These are phyloP conservation scores for Tenebrio molitor DNA, from an alignment of 1,140 invertebrate genomes.

Conservation along the genomic window DNA sequence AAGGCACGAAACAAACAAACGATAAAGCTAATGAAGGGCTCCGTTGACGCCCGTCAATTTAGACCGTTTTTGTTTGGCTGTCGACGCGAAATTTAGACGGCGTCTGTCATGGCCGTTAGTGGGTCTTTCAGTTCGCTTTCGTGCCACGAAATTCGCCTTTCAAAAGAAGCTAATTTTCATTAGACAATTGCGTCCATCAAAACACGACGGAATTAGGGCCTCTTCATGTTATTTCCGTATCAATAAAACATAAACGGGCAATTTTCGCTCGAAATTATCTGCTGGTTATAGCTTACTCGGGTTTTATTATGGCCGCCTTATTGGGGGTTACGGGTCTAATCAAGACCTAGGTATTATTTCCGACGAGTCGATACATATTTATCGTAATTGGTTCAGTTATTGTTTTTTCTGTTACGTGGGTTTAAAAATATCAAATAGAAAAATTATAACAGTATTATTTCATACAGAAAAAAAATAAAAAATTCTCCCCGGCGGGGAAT, in stretches of 20 bases:
- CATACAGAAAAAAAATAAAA: constrained; percentile 11
- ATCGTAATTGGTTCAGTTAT: too few species aligned
- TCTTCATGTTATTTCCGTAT: constrained; percentile 7
- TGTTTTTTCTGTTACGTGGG: too few species aligned
- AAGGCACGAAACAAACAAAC: constrained; percentile 33
- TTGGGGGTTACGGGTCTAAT: too few species aligned
- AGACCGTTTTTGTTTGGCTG: constrained; percentile 17
- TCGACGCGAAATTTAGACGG: constrained; percentile 21
- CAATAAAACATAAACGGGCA: not conserved
- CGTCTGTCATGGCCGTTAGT: constrained; percentile 8
- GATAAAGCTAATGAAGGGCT: constrained; percentile 35
- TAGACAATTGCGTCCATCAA: not conserved
- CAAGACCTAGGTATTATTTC: too few species aligned
- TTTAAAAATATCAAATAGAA: too few species aligned
- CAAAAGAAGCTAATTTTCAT: constrained; percentile 35
- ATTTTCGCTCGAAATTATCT: not conserved
- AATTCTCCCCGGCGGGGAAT: constrained; percentile 63
- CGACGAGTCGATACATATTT: too few species aligned
- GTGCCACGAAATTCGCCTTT: constrained; percentile 16
- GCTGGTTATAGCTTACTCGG: too few species aligned
- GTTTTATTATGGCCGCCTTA: too few species aligned
- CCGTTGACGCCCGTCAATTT: constrained; percentile 25
- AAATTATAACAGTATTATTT: too few species aligned
- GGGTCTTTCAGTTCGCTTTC: not conserved
- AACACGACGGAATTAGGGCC: constrained; percentile 2